Percentiles rank a stretch among this genome's conserved stretches.
Evolutionary conservation across 2,888 invertebrate species (phyloP).

Genomic region (Chalcosyrphus nemorum): DNA sequence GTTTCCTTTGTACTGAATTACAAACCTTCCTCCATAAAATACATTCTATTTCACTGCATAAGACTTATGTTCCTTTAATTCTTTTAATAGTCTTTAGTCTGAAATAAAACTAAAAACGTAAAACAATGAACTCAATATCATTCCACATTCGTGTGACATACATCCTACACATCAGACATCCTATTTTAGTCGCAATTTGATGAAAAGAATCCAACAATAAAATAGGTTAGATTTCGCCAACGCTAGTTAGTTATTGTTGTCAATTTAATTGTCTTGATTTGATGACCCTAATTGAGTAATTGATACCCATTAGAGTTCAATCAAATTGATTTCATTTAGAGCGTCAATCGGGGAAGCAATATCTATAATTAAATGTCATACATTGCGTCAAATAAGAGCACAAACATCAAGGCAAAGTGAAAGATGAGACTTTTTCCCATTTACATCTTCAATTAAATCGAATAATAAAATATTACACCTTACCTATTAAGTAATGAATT

Average conservation of each 20-base stretch:
- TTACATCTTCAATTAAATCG: neutral
- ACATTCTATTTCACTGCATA: too few species aligned
- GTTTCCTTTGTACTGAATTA: too few species aligned
- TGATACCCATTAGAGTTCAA: constrained; percentile 32
- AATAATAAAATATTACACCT: too few species aligned
- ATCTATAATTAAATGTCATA: constrained; percentile 33
- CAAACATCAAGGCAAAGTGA: neutral
- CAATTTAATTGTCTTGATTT: constrained; percentile 39
- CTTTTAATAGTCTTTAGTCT: too few species aligned
- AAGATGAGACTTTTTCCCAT: neutral
- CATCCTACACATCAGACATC: neutral
- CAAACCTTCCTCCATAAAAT: too few species aligned
- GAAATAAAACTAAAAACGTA: too few species aligned
- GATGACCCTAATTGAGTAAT: constrained; percentile 39
- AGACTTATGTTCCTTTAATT: too few species aligned
- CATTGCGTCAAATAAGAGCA: constrained; percentile 2
- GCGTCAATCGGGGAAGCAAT: constrained; percentile 9
- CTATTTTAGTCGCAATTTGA: neutral
- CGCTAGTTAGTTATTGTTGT: constrained; percentile 1
- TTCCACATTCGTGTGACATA: neutral
- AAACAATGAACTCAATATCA: too few species aligned
- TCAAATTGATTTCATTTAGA: constrained; percentile 37
- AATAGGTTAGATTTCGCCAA: neutral
- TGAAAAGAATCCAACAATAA: constrained; percentile 3
- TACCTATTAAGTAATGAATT: too few species aligned